A percentile compares a stretch with the other conserved stretches of the same genome.
Evolutionary conservation across 2,888 invertebrate species (phyloP).

Genomic region (Lydus trimaculatus): DNA sequence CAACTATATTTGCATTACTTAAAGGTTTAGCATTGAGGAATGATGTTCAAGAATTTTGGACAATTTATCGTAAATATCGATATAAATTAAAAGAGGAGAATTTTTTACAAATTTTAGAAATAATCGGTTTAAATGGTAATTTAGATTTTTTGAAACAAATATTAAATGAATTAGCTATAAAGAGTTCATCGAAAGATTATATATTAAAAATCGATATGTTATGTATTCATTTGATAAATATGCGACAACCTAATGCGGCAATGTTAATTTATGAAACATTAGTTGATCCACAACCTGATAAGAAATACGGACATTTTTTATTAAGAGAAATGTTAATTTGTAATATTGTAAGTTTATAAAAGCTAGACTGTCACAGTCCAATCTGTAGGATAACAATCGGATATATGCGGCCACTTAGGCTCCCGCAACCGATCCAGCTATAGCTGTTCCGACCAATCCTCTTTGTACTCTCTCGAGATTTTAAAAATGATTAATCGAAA

Average conservation of each 20-base stretch:
- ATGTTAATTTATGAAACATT: conserved; percentile 63
- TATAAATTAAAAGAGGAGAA: conserved; percentile 48
- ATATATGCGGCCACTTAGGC: too few relatives aligned
- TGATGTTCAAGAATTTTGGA: conserved; percentile 53
- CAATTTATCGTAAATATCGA: conserved; percentile 56
- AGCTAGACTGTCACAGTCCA: too few relatives aligned
- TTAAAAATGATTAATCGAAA: too few relatives aligned
- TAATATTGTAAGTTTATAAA: conserved; percentile 60
- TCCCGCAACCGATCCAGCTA: too few relatives aligned
- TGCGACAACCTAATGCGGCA: conserved; percentile 62
- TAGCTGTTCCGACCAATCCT: too few relatives aligned
- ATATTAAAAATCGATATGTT: conserved; percentile 50
- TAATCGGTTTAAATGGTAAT: conserved; percentile 53
- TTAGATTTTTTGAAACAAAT: conserved; percentile 35
- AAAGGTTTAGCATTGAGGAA: conserved; percentile 64
- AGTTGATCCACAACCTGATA: conserved; percentile 59
- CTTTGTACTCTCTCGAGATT: too few relatives aligned
- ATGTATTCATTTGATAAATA: conserved; percentile 64
- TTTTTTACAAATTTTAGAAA: conserved; percentile 61
- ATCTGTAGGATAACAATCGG: too few relatives aligned
- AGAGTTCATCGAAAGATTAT: conserved; percentile 35
- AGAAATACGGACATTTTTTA: conserved; percentile 65
- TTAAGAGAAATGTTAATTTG: conserved; percentile 68
- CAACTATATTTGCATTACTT: conserved; percentile 64
- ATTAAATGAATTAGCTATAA: conserved; percentile 12